These are phyloP conservation scores for Eulemur macaco DNA, from an alignment of 2,113 vertebrate genomes.

Conservation along the genomic window DNA sequence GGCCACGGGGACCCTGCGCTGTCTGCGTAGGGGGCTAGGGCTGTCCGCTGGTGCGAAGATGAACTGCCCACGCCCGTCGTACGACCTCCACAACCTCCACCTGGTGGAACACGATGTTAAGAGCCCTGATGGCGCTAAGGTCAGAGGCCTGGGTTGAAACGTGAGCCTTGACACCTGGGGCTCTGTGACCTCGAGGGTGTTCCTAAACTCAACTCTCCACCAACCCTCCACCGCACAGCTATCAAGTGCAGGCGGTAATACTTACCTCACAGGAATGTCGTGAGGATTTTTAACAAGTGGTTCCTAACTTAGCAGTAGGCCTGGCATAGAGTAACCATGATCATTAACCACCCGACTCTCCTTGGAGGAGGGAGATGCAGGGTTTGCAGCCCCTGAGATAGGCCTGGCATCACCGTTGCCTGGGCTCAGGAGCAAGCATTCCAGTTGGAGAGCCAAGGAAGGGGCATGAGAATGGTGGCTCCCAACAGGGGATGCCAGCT, in stretches of 20 bases:
- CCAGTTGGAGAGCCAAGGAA: neutral
- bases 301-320: constrained; percentile 22
- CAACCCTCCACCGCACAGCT: neutral
- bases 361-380: neutral
- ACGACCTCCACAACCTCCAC: neutral
- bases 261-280: neutral
- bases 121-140: neutral
- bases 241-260: neutral
- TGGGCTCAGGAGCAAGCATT: neutral
- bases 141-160: neutral
- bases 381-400: neutral
- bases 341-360: neutral
- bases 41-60: neutral
- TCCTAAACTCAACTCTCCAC: neutral
- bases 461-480: neutral
- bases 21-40: neutral
- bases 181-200: constrained; percentile 42
- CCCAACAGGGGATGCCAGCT: neutral
- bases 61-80: neutral
- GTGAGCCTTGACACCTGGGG: neutral
- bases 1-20: neutral
- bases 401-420: neutral
- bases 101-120: neutral
- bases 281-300: neutral
- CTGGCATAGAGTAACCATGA: neutral